Evolutionary conservation across 2,888 invertebrate genomes (phyloP), one percentile per base, ranked within the genome.

Genomic region (Leucoptera coffeella): DNA sequence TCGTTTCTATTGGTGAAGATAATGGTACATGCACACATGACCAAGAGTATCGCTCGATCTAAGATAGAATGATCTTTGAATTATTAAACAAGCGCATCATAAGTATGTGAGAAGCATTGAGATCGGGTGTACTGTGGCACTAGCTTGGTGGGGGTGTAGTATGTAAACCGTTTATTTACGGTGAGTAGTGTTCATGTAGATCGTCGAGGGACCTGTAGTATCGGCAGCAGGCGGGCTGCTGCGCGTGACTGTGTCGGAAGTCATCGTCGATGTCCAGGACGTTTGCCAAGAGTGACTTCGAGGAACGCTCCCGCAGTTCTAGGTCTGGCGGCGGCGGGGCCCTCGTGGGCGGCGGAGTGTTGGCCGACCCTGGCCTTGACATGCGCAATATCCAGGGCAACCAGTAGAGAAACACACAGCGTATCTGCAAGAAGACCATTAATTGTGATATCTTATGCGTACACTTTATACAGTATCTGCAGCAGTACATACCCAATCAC

Each of bases 191-290:
- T 67, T 69, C 69, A 62, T 69, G 69, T 60, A 69, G 67, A 69
- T 69, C 69, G 65, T 69, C 69, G 67, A 69, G 69, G 67, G 69
- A 83, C 83, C 83, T 82, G 74, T 82, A 83, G 67, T 82, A 82
- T 59, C 82, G 78, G 73, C 82, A 83, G 73, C 82, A 82, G 42
- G 77, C 72, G 40, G 77, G 77, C 62, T 80, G 77, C 60, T 80
- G 80, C 58, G 82, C 74, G 50, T 83, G 83, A 54, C 79, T 78
- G 64, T 85, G 85, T 45, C 86, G 78, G 72, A 91, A 89, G 75
- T 95, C 95, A 67, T 95, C 95, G 62, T 95, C 95, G 67, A 95
- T 89, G 73, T 95, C 95, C 50, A 95, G 79, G 49, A 95, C 93
- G 72, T 95, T 95, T 46, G 95, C 94, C 52, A 96, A 77, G 47